Evolutionary conservation across 1,140 invertebrate species (phyloP), one percentile per base, ranked within the genome.

Genomic region (Pantala flavescens): DNA sequence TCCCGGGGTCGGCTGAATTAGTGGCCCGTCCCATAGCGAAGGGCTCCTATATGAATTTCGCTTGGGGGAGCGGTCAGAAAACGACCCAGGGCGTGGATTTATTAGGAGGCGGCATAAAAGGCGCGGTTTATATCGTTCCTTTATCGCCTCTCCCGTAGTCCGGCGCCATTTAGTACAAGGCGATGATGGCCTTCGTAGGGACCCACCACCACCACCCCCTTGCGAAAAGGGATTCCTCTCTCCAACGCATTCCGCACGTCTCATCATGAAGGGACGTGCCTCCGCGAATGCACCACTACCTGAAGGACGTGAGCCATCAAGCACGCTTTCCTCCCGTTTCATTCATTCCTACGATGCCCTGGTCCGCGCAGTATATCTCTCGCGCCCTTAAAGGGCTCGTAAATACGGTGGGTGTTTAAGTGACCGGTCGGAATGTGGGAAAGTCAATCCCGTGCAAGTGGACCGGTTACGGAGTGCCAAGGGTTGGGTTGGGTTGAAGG

Each of bases 101-200:
- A 63, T 63, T 63, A 63, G 49, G 49, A 21, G 49, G 14, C 49
- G 49, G n/a, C 12, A 63, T 63, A 63, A 63, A 63, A 63, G 49
- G 49, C n/a, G 49, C 28, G 49, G 3, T 63, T 63, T 63, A n/a
- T n/a, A 63, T 63, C 12, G 49, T 12, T 63, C 49, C 49, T 63
- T 63, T 63, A 63, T 63, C 49, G 49, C n/a, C n/a, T 63, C n/a
- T n/a, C n/a, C 49, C 49, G 49, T 63, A 19, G 49, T 21, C 49
- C 49, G n/a, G 49, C 49, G 49, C 16, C 49, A 63, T 63, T 63
- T 63, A n/a, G n/a, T n/a, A 63, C 49, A 63, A 63, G 49, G 49
- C 49, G 49, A 63, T 63, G 49, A 63, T 63, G 16, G 12, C 49
- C 49, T 63, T 63, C 49, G 49, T 63, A 12, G 12, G 49, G 49